A percentile compares a stretch with the other conserved stretches of the same genome.
These are phyloP conservation scores for Coryphaenoides rupestris DNA, from an alignment of 2,113 vertebrate genomes.

Conservation along the genomic window DNA sequence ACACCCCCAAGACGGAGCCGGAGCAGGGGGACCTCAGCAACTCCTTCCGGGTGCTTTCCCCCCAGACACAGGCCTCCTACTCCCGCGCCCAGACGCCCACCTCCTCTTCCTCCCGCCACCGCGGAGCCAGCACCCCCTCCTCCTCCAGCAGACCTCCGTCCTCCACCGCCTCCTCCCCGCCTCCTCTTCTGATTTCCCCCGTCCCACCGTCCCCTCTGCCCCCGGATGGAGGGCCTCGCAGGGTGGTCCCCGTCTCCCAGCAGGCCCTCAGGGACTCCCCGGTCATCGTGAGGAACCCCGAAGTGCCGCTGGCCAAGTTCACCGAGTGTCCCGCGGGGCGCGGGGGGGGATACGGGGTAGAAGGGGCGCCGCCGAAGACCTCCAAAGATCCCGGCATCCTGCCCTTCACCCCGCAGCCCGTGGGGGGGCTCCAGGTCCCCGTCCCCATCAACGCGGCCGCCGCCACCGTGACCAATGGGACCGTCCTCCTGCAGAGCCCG, in stretches of 20 bases:
- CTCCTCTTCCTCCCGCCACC: conserved; percentile 64
- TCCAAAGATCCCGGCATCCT: conserved; percentile 50
- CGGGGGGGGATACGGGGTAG: conserved; percentile 49
- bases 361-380: conserved; percentile 31
- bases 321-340: conserved; percentile 74
- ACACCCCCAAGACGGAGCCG: conserved; percentile 68
- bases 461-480: conserved; percentile 63
- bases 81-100: conserved; percentile 71
- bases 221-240: conserved; percentile 77
- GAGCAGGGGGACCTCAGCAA: conserved; percentile 62
- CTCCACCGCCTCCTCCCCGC: conserved; percentile 66
- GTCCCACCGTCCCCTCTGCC: conserved; percentile 75
- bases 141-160: conserved; percentile 59
- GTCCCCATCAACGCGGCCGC: conserved; percentile 83
- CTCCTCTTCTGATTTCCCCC: conserved; percentile 72
- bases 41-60: conserved; percentile 77
- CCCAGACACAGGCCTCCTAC: conserved; percentile 71
- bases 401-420: conserved; percentile 52
- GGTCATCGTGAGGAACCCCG: conserved; percentile 87
- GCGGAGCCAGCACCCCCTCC: conserved; percentile 55
- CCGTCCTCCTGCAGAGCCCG: conserved; percentile 66
- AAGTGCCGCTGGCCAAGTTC: conserved; percentile 85
- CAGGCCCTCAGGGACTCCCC: conserved; percentile 82
- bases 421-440: conserved; percentile 78
- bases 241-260: conserved; percentile 75